A percentile compares a stretch with the other conserved stretches of the same genome.
These are phyloP conservation scores for Drosophila engyochracea DNA, from an alignment of 2,888 invertebrate genomes.

Conservation along the genomic window DNA sequence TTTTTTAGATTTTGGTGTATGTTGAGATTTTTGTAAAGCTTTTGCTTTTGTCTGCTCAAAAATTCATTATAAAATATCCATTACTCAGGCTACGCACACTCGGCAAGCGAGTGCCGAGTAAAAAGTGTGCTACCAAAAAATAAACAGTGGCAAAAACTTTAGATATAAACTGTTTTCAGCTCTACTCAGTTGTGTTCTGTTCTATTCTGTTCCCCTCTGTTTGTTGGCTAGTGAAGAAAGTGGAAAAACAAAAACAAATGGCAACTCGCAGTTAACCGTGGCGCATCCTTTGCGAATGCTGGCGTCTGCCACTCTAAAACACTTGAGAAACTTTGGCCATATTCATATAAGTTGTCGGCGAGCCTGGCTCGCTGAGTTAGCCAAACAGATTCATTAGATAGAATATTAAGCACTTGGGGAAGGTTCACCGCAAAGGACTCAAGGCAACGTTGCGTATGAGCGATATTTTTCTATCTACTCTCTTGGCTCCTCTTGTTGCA, in stretches of 20 bases:
- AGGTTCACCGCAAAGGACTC: not conserved
- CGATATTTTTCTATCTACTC: conserved; percentile 34
- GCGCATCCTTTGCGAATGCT: conserved; percentile 16
- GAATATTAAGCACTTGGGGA: conserved; percentile 72
- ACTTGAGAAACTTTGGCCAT: conserved; percentile 75
- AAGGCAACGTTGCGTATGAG: conserved; percentile 71
- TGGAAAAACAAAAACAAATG: conserved; percentile 1
- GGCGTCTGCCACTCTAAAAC: conserved; percentile 48
- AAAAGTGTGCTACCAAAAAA: conserved; percentile 50
- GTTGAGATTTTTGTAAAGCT: conserved; percentile 38
- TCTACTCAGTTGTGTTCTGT: not conserved
- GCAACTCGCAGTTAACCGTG: not conserved
- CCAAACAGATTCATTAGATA: conserved; percentile 80
- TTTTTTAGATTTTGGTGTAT: conserved; percentile 9
- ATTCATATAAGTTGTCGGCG: conserved; percentile 53
- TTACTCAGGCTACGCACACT: conserved; percentile 68
- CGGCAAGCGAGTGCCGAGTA: conserved; percentile 31
- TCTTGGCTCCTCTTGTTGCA: conserved; percentile 27
- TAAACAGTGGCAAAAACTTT: conserved; percentile 64
- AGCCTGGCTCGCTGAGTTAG: conserved; percentile 23
- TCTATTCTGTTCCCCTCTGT: not conserved
- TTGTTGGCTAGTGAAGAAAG: not conserved
- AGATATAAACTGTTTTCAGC: conserved; percentile 47
- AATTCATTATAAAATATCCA: conserved; percentile 79
- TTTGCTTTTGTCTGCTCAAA: conserved; percentile 53